Evolutionary conservation across 1,140 invertebrate species (phyloP).

Genomic region (Achroia grisella): DNA sequence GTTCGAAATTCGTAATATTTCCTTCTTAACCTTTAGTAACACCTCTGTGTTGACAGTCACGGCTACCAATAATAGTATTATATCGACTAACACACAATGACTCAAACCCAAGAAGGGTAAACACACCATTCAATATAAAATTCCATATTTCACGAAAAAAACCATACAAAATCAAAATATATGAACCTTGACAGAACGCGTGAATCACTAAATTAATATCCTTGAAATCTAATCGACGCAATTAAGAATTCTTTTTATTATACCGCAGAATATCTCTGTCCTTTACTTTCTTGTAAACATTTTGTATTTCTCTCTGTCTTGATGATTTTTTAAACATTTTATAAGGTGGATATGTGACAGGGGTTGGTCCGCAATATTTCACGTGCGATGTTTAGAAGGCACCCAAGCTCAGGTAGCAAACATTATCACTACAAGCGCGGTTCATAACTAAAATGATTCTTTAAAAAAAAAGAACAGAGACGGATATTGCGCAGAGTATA

Average conservation of each 20-base stretch:
- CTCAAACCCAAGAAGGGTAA: conserved; percentile 54
- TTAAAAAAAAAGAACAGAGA: conserved; percentile 4
- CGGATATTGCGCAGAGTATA: not conserved
- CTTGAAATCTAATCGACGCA: conserved; percentile 69
- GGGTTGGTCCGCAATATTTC: conserved; percentile 66
- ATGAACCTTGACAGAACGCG: conserved; percentile 58
- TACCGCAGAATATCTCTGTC: conserved; percentile 19
- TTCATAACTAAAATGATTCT: conserved; percentile 50
- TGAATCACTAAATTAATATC: conserved; percentile 70
- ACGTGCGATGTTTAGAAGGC: conserved; percentile 51
- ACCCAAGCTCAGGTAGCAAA: conserved; percentile 68
- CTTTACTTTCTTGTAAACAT: conserved; percentile 9
- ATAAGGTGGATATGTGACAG: conserved; percentile 60
- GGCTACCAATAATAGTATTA: conserved; percentile 40
- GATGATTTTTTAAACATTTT: conserved; percentile 28
- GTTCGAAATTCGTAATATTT: conserved; percentile 37
- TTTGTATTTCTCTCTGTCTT: conserved; percentile 15
- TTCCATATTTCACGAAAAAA: conserved; percentile 37
- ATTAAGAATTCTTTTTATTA: conserved; percentile 55
- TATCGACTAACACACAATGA: conserved; percentile 40
- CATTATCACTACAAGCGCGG: conserved; percentile 65
- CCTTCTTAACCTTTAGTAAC: conserved; percentile 57
- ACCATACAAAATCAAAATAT: conserved; percentile 65
- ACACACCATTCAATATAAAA: conserved; percentile 48
- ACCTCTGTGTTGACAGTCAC: conserved; percentile 52